Evolutionary conservation across 2,797 vertebrate species (phyloP).

Genomic region (Anas flavirostris): DNA sequence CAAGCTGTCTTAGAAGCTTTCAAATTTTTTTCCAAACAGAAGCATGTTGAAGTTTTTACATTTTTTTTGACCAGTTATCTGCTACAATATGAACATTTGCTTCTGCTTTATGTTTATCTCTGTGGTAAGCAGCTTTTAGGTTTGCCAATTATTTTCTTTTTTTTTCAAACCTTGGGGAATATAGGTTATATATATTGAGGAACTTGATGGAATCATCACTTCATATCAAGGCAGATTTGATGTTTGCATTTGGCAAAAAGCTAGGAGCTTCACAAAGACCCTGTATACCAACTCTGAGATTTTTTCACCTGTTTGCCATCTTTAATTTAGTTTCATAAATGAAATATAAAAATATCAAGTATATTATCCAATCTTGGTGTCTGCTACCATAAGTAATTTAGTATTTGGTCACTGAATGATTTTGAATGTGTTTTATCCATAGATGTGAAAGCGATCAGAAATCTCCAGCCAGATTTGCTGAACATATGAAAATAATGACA

Average conservation of each 20-base stretch:
- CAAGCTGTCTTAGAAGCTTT: conserved; percentile 28
- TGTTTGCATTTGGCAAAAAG: background rate
- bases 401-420: background rate
- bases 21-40: background rate
- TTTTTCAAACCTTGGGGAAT: background rate
- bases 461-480: background rate
- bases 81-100: background rate
- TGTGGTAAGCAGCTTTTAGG: background rate
- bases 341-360: background rate
- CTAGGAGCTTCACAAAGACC: background rate
- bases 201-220: background rate
- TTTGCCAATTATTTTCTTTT: background rate
- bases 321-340: background rate
- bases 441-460: background rate
- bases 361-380: background rate
- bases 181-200: background rate
- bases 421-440: background rate
- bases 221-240: background rate
- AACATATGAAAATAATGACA: background rate
- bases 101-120: conserved; percentile 20
- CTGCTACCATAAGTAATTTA: background rate
- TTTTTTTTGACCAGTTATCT: conserved; percentile 14
- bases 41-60: background rate
- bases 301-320: background rate
- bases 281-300: background rate